Evolutionary conservation across 2,797 vertebrate genomes (phyloP).

Genomic region (Gallinago stenura): DNA sequence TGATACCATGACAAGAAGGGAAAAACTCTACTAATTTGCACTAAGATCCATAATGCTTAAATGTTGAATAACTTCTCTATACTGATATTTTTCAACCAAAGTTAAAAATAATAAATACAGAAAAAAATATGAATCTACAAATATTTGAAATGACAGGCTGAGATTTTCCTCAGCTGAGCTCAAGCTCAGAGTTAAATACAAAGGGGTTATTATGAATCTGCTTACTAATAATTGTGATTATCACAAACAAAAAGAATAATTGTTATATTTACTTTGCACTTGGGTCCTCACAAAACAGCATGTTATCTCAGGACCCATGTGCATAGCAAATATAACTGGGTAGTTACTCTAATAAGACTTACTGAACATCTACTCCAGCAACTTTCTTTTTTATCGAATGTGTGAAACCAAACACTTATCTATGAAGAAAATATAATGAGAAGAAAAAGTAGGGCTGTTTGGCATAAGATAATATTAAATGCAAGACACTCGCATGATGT

Average conservation of each 20-base stretch:
- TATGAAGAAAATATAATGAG: slow-evolving; percentile 26
- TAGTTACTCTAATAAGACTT: not conserved
- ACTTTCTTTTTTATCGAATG: not conserved
- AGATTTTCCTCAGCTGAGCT: not conserved
- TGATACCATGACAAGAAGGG: not conserved
- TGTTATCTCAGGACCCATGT: not conserved
- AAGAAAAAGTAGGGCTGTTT: slow-evolving; percentile 32
- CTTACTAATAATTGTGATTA: slow-evolving; percentile 43
- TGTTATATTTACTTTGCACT: slow-evolving; percentile 22
- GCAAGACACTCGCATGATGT: not conserved
- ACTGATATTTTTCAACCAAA: not conserved
- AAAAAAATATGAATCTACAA: not conserved
- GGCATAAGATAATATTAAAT: slow-evolving; percentile 37
- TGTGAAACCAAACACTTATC: not conserved
- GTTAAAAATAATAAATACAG: not conserved
- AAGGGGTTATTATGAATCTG: slow-evolving; percentile 5
- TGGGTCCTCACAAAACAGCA: not conserved
- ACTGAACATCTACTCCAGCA: not conserved
- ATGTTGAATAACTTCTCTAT: not conserved
- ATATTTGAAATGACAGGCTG: not conserved
- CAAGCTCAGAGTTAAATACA: slow-evolving; percentile 13
- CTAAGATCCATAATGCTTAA: not conserved
- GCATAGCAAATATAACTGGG: not conserved
- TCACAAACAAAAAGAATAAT: not conserved
- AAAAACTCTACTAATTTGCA: not conserved